phyloP scores from a whole-genome alignment of 2,888 invertebrate genomes.

The Oconnorella tubifera region DNA sequence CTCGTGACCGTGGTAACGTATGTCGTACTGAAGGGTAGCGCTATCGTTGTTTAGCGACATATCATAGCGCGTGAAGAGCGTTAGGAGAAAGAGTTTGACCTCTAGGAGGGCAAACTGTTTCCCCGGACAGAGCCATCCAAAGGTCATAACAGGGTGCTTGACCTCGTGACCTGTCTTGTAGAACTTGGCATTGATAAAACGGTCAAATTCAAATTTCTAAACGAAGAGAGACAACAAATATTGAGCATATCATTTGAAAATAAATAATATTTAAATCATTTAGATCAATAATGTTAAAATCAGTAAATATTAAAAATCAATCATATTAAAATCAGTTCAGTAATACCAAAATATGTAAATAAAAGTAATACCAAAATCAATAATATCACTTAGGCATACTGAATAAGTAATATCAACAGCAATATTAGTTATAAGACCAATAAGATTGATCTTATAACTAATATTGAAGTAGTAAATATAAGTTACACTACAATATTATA shows the following conservation, averaged over 20 bases:
- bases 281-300: not conserved
- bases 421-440: too few relatives aligned
- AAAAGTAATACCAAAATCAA: too few relatives aligned
- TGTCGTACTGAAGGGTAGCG: constrained; percentile 46
- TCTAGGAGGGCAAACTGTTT: constrained; percentile 51
- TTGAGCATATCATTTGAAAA: too few relatives aligned
- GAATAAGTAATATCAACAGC: too few relatives aligned
- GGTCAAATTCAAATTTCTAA: constrained; percentile 53
- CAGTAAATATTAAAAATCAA: constrained; percentile 4
- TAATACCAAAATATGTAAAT: too few relatives aligned
- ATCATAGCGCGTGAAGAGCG: constrained; percentile 47
- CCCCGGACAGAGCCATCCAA: constrained; percentile 55
- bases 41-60: too few relatives aligned
- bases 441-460: too few relatives aligned
- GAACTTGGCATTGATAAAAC: constrained; percentile 43
- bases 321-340: too few relatives aligned
- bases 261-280: too few relatives aligned
- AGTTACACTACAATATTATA: too few relatives aligned
- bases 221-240: not conserved
- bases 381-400: too few relatives aligned
- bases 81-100: constrained; percentile 51
- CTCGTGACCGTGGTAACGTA: constrained; percentile 54
- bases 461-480: too few relatives aligned
- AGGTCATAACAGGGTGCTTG: constrained; percentile 49
- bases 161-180: constrained; percentile 5